Percentiles rank a stretch among this genome's conserved stretches.
phyloP scores from a whole-genome alignment of 2,797 vertebrate genomes.

The Melanogrammus aeglefinus region DNA sequence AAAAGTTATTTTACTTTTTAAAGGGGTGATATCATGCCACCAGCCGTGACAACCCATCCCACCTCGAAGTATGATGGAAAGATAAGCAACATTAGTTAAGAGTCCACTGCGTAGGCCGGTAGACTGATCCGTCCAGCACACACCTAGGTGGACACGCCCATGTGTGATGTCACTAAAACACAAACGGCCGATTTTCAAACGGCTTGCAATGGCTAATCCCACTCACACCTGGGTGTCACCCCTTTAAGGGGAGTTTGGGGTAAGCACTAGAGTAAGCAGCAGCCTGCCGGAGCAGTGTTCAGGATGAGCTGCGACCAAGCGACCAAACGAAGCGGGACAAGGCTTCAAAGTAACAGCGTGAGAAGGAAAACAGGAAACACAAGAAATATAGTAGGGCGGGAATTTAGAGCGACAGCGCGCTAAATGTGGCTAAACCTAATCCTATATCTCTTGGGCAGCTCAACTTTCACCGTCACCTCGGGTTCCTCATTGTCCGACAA shows the following conservation, averaged over 20 bases:
- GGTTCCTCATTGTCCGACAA: background rate
- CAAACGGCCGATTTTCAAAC: too few relatives aligned
- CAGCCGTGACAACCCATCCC: too few relatives aligned
- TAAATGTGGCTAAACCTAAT: background rate
- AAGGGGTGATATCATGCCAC: too few relatives aligned
- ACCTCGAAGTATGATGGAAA: too few relatives aligned
- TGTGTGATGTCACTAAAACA: too few relatives aligned
- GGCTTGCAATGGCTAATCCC: too few relatives aligned
- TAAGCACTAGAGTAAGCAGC: background rate
- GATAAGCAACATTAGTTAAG: too few relatives aligned
- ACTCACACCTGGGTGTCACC: too few relatives aligned
- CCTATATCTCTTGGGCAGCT: background rate
- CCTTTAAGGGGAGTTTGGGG: slow-evolving; percentile 9
- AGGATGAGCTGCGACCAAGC: background rate
- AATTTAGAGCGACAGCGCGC: background rate
- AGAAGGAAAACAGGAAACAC: background rate
- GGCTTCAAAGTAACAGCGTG: background rate
- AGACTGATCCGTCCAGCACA: too few relatives aligned
- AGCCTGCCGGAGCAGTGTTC: background rate
- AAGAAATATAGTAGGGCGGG: background rate
- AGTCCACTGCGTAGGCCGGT: too few relatives aligned
- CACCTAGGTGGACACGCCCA: too few relatives aligned
- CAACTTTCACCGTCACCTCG: background rate
- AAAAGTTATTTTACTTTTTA: background rate
- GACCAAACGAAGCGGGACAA: background rate